Base-by-base conservation (phyloP, 2,113 vertebrate species). In the Eonycteris spelaea region DNA sequence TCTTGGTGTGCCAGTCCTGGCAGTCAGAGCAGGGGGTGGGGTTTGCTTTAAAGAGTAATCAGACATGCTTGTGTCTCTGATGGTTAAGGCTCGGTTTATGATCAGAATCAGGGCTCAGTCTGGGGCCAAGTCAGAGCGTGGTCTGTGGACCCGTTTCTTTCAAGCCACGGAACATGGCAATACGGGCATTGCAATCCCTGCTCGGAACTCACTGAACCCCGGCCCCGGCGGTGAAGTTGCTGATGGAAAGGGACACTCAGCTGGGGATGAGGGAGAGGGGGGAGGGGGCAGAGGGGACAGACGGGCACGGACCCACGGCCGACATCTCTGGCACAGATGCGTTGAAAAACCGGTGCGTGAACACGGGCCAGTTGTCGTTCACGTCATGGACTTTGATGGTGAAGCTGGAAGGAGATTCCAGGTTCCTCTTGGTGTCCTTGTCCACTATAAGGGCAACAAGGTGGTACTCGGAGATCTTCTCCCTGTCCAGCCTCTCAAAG, bases 301-400 rank as follows among this genome's bases (percentile, higher is more conserved):
- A 35, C 7, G 0, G 30, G 88, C 28, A 92, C 98, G 0, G 98
- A 99, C 99, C 99, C 65, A 96, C 91, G 1, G 38, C 11, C 1
- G 99, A 99, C 98, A 99, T 99, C 97, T 99, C 99, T 3, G 95
- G 97, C 24, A 99, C 98, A 3, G 99, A 99, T 0, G 98, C 99
- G 0, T 99, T 99, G 96, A 98, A 99, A 6, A 98, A 14, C 11
- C 84, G 96, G 67, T 95, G 97, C 0, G 98, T 97, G 95, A 99
- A 99, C 67, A 99, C 97, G 0, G 99, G 99, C 6, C 16, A 98
- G 14, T 99, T 99, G 98, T 99, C 99, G 4, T 99, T 99, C 79
- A 99, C 97, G 3, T 99, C 99, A 0, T 98, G 98, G 28, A 99
- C 99, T 48, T 99, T 98, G 90, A 99, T 98, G 0, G 97, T 97